Evolutionary conservation across 2,888 invertebrate genomes (phyloP).

Genomic region (Pachliopta kotzebuea): DNA sequence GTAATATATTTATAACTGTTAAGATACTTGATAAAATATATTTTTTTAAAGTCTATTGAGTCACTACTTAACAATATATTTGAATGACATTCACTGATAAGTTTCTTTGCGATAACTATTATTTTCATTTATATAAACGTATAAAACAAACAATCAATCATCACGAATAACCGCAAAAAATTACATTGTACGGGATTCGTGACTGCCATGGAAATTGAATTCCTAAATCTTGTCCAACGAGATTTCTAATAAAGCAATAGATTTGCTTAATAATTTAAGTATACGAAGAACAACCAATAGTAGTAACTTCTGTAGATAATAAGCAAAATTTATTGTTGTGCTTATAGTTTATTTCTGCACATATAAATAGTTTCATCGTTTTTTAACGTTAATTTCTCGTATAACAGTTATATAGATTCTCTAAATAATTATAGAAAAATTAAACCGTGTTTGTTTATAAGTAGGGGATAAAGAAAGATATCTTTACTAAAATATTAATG

Average conservation of each 20-base stretch:
- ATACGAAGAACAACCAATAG: neutral
- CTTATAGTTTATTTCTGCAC: neutral
- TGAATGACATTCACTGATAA: too few species aligned
- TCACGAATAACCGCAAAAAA: conserved; percentile 57
- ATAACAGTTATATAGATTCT: too few species aligned
- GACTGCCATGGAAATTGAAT: conserved; percentile 34
- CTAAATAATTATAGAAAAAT: neutral
- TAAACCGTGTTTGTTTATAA: neutral
- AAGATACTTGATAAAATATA: neutral
- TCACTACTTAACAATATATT: too few species aligned
- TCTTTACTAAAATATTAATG: neutral
- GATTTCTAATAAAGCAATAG: conserved; percentile 30
- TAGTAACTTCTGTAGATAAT: neutral
- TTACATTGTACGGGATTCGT: conserved; percentile 36
- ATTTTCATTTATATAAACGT: neutral
- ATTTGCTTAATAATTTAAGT: neutral
- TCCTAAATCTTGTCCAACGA: conserved; percentile 29
- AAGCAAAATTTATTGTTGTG: neutral
- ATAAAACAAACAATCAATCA: conserved; percentile 20
- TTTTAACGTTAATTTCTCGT: too few species aligned
- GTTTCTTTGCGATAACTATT: neutral
- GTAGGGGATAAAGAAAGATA: neutral
- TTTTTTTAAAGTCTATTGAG: neutral
- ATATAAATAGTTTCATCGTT: neutral
- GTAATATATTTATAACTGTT: conserved; percentile 1